Evolutionary conservation across 2,113 vertebrate species (phyloP).

Genomic region (Ivindomyrus marchei): DNA sequence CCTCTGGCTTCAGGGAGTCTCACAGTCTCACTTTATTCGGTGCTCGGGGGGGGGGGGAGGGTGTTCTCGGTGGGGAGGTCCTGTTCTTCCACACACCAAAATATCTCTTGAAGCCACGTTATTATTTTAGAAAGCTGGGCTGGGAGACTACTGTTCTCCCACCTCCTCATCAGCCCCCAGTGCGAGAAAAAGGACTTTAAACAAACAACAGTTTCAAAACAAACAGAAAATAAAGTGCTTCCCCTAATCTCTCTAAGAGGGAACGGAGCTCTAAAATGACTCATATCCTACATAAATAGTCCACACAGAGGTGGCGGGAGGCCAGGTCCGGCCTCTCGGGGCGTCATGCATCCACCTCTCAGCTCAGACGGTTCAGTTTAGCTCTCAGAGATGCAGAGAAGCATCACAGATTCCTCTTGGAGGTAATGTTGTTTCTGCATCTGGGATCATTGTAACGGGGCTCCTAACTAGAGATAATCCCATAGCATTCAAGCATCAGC

Average conservation of each 20-base stretch:
- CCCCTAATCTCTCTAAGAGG: neutral
- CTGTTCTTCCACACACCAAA: neutral
- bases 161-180: neutral
- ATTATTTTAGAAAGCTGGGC: neutral
- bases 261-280: neutral
- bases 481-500: neutral
- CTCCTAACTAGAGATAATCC: neutral
- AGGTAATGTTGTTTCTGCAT: neutral
- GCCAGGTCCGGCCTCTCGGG: neutral
- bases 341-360: neutral
- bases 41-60: neutral
- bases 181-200: conserved; percentile 2
- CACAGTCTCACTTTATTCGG: neutral
- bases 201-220: conserved; percentile 14
- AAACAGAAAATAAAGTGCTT: conserved; percentile 8
- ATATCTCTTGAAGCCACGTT: neutral
- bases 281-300: neutral
- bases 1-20: neutral
- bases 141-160: neutral
- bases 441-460: neutral
- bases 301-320: neutral
- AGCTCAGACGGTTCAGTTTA: neutral
- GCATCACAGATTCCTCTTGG: neutral
- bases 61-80: neutral
- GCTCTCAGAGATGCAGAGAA: neutral